These are phyloP conservation scores for Arenaria interpres DNA, from an alignment of 2,113 vertebrate species.

Conservation along the genomic window DNA sequence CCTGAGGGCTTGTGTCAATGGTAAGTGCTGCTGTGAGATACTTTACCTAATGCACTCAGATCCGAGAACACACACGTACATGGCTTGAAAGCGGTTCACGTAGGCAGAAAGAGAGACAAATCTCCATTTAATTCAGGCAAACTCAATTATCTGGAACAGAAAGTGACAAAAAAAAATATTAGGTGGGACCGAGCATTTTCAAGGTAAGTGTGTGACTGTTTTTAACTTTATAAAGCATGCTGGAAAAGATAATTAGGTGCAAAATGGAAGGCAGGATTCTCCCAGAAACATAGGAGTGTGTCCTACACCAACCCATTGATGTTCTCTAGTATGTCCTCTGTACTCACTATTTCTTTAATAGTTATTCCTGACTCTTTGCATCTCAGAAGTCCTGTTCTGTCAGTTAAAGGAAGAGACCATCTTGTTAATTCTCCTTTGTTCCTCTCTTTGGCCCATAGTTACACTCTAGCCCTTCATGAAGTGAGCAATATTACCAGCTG, in stretches of 20 bases:
- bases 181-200: background rate
- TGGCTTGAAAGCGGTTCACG: background rate
- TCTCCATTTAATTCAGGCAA: background rate
- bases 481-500: background rate
- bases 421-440: background rate
- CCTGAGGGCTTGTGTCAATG: conserved; percentile 88
- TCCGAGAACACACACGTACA: rapidly evolving
- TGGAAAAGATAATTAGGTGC: background rate
- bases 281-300: background rate
- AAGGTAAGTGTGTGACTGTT: background rate
- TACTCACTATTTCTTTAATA: background rate
- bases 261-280: background rate
- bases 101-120: background rate
- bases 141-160: background rate
- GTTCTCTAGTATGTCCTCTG: background rate
- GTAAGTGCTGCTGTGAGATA: conserved; percentile 63
- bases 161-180: background rate
- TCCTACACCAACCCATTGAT: background rate
- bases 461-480: background rate
- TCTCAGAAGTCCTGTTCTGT: background rate
- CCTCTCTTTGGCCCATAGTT: background rate
- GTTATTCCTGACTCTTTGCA: background rate
- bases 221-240: background rate
- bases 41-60: background rate
- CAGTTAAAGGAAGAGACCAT: background rate